Evolutionary conservation across 2,113 vertebrate species (phyloP), one percentile per base, ranked within the genome.

Genomic region (Rhynchomys soricoides): DNA sequence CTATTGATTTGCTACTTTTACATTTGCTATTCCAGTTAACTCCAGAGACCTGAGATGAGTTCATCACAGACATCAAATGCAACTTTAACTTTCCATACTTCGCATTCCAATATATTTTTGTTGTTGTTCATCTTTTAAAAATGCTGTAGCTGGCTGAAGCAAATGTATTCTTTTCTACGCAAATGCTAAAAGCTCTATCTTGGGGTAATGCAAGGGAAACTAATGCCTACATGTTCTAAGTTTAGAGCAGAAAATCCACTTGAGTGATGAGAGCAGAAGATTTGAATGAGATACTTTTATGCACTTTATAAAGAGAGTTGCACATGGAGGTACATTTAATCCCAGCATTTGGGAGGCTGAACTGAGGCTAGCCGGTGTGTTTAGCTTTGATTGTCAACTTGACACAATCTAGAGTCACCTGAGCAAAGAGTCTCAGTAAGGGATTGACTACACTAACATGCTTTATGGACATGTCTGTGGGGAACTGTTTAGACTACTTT

Each of bases 111-210:
- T 59, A 5, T 24, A 74, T 13, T 81, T 94, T 77, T 85, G 16
- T 95, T 85, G 92, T 86, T 77, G 12, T 93, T 79, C 71, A 34
- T 48, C 29, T 37, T 87, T 82, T 95, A 19, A 97, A 91, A 91
- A 93, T 52, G 37, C 26, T 79, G 43, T 7, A 66, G 48, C 13
- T 3, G 57, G 24, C 43, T 96, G 8, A 93, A 45, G 52, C n/a
- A 59, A 79, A 95, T 66, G 31, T 85, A 91, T 79, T 85, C 37
- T 83, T 83, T 96, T 78, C 45, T 85, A 7, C 43, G 50, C 45
- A 45, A 93, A 93, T 37, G 34, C 57, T 64, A 59, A 71, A 91
- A 57, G 73, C 34, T 64, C n/a, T 66, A 74, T 93, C 19, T 81
- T 74, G 11, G 24, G 26, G 6, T 17, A 66, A 34, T 78, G 12